A percentile compares a stretch with the other conserved stretches of the same genome.
phyloP scores from a whole-genome alignment of 2,113 vertebrate genomes.

The Pteruthius melanotis region DNA sequence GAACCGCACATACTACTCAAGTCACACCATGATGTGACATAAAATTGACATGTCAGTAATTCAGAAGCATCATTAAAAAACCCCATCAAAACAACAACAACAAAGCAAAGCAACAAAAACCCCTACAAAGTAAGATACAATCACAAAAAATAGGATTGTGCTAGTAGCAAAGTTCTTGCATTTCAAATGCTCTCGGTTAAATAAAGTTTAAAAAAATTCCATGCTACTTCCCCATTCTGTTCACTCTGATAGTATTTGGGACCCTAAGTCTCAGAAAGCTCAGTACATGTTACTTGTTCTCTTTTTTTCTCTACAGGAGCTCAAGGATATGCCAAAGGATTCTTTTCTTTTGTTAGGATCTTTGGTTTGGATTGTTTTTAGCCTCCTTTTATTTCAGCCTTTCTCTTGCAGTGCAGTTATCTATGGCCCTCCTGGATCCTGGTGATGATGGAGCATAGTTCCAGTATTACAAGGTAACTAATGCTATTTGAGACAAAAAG shows the following conservation, averaged over 20 bases:
- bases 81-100: rapidly evolving
- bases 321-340: neutral
- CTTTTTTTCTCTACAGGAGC: neutral
- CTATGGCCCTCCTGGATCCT: neutral
- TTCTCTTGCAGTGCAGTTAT: neutral
- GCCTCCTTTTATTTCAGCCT: neutral
- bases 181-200: neutral
- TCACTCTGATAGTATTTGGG: neutral
- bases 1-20: neutral
- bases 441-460: neutral
- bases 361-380: neutral
- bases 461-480: neutral
- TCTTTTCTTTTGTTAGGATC: neutral
- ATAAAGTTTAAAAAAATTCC: neutral
- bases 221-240: neutral
- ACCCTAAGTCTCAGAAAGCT: neutral
- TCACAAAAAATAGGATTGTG: neutral
- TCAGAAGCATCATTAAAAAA: neutral
- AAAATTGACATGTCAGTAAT: neutral
- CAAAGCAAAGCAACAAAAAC: rapidly evolving
- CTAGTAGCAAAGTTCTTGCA: neutral
- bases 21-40: neutral
- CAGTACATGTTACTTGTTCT: neutral
- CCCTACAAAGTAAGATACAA: neutral
- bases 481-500: neutral